Percentiles rank a stretch among this genome's conserved stretches.
phyloP scores from a whole-genome alignment of 2,888 invertebrate genomes.

The Pachydiplax longipennis region DNA sequence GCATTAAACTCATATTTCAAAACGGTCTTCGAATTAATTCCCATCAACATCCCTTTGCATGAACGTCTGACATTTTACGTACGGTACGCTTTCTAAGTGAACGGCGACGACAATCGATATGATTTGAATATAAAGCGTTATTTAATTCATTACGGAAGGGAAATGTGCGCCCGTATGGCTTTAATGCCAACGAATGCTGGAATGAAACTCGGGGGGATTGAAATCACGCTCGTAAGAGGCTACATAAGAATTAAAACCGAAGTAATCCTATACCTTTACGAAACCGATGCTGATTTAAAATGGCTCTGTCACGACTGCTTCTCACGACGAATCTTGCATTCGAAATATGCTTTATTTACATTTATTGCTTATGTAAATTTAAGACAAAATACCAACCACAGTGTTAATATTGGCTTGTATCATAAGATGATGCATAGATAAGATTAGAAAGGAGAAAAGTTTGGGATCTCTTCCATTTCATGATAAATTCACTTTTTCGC shows the following conservation, averaged over 20 bases:
- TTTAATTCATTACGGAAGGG: neutral
- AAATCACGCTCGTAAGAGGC: neutral
- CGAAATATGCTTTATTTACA: neutral
- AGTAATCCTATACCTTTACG: neutral
- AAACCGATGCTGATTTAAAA: neutral
- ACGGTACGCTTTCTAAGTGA: neutral
- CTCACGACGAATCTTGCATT: neutral
- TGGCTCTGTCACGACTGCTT: neutral
- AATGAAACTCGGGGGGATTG: neutral
- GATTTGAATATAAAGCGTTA: neutral
- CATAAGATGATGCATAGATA: no score
- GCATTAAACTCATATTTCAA: neutral
- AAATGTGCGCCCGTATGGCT: neutral
- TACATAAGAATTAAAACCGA: neutral
- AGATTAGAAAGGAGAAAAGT: no score
- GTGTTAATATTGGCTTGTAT: no score
- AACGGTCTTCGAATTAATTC: neutral
- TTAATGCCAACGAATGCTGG: neutral
- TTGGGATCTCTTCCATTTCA: no score
- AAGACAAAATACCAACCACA: neutral
- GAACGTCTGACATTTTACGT: neutral
- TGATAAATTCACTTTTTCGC: no score
- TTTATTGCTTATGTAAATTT: neutral
- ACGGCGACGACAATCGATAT: neutral
- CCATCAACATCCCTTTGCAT: neutral